Evolutionary conservation across 2,113 vertebrate genomes (phyloP).

Genomic region (Synchiropus splendidus): DNA sequence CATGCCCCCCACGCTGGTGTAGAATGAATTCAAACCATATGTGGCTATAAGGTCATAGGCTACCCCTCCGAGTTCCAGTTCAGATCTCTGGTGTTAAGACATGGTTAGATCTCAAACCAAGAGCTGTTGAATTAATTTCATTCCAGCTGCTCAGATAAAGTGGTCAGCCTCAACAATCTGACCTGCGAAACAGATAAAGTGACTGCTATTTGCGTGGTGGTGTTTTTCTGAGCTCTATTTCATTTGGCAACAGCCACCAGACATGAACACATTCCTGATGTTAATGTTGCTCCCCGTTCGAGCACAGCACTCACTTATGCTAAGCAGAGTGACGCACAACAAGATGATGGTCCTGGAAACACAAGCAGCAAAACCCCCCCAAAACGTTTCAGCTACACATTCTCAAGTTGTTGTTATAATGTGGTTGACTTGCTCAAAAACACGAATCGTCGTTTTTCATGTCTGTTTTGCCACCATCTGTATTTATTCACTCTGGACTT

Average conservation of each 20-base stretch:
- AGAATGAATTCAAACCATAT: slow-evolving; percentile 20
- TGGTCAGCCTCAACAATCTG: slow-evolving; percentile 11
- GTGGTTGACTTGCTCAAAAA: neutral
- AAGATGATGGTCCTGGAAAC: neutral
- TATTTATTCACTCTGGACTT: neutral
- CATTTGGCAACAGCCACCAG: slow-evolving; percentile 29
- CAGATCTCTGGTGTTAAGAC: slow-evolving; percentile 26
- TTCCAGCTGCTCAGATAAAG: slow-evolving; percentile 26
- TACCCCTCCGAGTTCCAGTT: slow-evolving; percentile 14
- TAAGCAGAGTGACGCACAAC: neutral
- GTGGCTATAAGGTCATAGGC: slow-evolving; percentile 16
- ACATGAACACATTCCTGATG: slow-evolving; percentile 36
- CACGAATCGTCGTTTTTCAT: neutral
- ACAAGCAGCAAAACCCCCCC: neutral
- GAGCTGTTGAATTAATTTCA: slow-evolving; percentile 37
- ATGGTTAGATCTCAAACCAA: slow-evolving; percentile 37
- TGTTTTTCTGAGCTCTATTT: slow-evolving; percentile 16
- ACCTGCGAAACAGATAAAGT: slow-evolving; percentile 6
- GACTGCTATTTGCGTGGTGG: slow-evolving; percentile 6
- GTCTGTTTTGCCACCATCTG: neutral
- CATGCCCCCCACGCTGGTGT: too few species aligned
- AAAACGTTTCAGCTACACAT: too few species aligned
- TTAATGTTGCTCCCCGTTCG: slow-evolving; percentile 20
- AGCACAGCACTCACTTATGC: slow-evolving; percentile 5
- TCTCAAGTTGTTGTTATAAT: neutral